Base-by-base conservation (phyloP, 2,113 vertebrate species). In the Clarias batrachus region DNA sequence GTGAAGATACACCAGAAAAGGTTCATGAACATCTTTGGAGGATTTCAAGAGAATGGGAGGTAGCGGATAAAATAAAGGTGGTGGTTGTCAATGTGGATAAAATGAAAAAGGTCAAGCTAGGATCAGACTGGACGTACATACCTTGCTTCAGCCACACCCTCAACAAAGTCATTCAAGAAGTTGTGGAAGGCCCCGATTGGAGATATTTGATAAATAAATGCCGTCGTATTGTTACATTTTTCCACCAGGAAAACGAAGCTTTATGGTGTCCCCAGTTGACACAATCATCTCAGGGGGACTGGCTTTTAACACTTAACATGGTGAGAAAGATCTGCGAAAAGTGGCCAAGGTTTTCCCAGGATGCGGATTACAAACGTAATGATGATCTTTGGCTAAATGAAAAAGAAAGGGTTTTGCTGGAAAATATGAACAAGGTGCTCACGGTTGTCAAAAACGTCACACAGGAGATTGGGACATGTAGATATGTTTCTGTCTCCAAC, bases 131-230 rank as follows among this genome's bases (percentile, higher is more conserved):
- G 87, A 71, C 23, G 2, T 86, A 86, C 70, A 74, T 89, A 13
- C 81, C 83, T n/a, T 90, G 89, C 56, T 90, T 90, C 62, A 86
- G 74, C 27, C 16, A 83, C n/a, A 86, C 80, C 1, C 57, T 89
- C 48, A 85, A 86, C 57, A 81, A 63, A 30, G 62, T 87, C 33
- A 68, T 87, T 21, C 59, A 1, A 41, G 84, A 90, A 57, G 81
- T 62, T 5, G 37, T 90, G 0, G 37, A 30, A 2, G 7, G 1
- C 10, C 4, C 6, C 0, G 83, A 68, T 10, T 81, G 30, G 66
- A 37, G 63, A 68, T 8, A 8, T n/a, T 73, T 87, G 11, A 66
- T 87, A 12, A 76, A 62, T 27, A 87, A 86, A 59, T 90, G 87
- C 77, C 57, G 62, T 0, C 56, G 33, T 4, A 48, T 87, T 25